Base-by-base conservation (phyloP, 2,113 vertebrate genomes). In the Mellivora capensis region DNA sequence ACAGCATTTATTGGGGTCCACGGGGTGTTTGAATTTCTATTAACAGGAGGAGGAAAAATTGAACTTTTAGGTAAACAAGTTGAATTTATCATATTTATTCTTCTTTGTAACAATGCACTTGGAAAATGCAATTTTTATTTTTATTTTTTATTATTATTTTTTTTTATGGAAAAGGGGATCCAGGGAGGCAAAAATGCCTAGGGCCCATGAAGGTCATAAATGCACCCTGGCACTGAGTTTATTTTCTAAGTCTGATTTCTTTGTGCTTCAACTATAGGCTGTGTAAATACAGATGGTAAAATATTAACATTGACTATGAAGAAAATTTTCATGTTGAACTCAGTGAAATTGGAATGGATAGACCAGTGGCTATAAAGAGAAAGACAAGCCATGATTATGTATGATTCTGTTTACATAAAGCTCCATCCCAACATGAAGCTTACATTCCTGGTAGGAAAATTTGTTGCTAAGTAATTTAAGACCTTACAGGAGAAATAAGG, bases 401-500 rank as follows among this genome's bases (percentile, higher is more conserved):
- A 31, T 21, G 52, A 47, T 74, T 85, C 29, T 94, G 71, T 94
- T 7, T 29, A 13, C 11, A 2, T 86, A 96, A 74, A 59, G 49
- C n/a, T 82, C 15, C 3, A 2, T 39, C 57, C 25, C n/a, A 90
- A 83, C 8, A 61, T 59, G 72, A 69, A 69, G 44, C 71, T 82
- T 84, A 34, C 5, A 52, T 37, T 94, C 23, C 54, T 85, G 57
- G 31, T 67, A 93, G 74, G 69, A 90, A 72, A 90, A 94, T 92
- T 92, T 90, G n/a, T 21, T 76, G 61, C 18, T 79, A 57, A 64
- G 52, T 47, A 95, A 49, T 87, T 90, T 93, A 97, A 90, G 71
- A 95, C 25, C 23, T 76, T 62, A n/a, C 37, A 57, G 49, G 31
- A 71, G 87, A 91, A 93, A 83, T 81, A 44, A 79, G 44, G 4